These are phyloP conservation scores for Sinosuthora webbiana DNA, from an alignment of 2,113 vertebrate genomes.

Conservation along the genomic window DNA sequence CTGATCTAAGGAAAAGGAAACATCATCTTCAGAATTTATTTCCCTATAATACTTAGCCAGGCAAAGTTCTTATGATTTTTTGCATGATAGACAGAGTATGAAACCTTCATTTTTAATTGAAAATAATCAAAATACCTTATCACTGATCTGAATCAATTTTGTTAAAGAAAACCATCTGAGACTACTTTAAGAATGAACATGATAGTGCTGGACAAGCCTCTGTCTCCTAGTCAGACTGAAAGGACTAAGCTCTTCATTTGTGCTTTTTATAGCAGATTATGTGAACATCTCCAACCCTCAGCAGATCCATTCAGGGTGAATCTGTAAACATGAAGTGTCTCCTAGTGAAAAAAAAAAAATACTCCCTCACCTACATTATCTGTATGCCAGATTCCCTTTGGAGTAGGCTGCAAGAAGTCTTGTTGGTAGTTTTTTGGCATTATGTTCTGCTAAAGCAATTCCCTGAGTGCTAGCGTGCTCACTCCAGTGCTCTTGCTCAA, in stretches of 20 bases:
- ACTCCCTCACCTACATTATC: neutral
- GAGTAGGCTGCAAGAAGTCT: neutral
- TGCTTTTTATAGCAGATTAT: neutral
- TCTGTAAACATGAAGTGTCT: neutral
- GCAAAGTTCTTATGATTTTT: neutral
- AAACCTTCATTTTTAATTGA: neutral
- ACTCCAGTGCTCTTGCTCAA: neutral
- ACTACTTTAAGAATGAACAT: neutral
- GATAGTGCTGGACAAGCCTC: neutral
- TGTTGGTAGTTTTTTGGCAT: neutral
- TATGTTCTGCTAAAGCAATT: neutral
- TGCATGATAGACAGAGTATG: neutral
- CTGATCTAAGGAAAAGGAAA: neutral
- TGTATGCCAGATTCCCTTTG: neutral
- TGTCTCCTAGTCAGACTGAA: neutral
- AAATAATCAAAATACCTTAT: neutral
- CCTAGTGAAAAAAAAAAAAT: neutral
- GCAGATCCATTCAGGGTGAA: neutral
- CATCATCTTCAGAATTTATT: neutral
- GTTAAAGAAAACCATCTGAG: neutral
- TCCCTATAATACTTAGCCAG: neutral
- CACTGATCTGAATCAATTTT: neutral
- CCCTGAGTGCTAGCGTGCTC: rapidly evolving
- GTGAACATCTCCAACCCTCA: neutral
- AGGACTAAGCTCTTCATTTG: neutral